phyloP scores from a whole-genome alignment of 2,113 vertebrate genomes.

The Calypte anna region DNA sequence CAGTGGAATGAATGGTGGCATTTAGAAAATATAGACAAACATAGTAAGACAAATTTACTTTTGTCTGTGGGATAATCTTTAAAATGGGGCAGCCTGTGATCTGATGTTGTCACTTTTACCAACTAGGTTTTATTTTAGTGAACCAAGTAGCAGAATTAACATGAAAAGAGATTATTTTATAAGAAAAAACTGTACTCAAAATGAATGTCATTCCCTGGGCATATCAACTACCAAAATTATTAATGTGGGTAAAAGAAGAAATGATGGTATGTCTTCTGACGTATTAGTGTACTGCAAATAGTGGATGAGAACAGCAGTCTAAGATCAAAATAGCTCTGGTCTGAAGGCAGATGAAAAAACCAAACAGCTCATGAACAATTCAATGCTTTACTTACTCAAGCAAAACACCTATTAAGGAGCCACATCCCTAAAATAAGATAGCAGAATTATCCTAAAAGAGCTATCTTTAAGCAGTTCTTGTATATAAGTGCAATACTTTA shows the following conservation, averaged over 20 bases:
- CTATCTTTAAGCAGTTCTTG: neutral
- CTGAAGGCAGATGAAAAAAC: neutral
- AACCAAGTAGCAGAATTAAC: neutral
- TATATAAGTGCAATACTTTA: neutral
- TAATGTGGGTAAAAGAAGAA: neutral
- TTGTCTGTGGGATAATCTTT: conserved; percentile 3
- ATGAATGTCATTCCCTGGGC: neutral
- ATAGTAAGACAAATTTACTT: neutral
- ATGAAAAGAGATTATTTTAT: neutral
- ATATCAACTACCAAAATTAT: neutral
- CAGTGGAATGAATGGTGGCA: neutral
- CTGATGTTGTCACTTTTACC: neutral
- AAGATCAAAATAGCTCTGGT: neutral
- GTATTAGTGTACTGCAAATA: neutral
- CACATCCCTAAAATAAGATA: neutral
- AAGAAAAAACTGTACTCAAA: conserved; percentile 15
- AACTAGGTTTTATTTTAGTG: neutral
- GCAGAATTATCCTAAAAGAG: neutral
- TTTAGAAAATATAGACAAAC: conserved; percentile 38
- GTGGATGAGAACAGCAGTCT: neutral
- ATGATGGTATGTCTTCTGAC: neutral
- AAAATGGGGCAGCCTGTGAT: neutral
- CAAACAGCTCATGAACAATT: neutral
- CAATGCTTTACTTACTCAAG: neutral
- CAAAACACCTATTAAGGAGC: neutral